Conservation (phyloP, 2,888 invertebrate species). For the Timandra comae region DNA sequence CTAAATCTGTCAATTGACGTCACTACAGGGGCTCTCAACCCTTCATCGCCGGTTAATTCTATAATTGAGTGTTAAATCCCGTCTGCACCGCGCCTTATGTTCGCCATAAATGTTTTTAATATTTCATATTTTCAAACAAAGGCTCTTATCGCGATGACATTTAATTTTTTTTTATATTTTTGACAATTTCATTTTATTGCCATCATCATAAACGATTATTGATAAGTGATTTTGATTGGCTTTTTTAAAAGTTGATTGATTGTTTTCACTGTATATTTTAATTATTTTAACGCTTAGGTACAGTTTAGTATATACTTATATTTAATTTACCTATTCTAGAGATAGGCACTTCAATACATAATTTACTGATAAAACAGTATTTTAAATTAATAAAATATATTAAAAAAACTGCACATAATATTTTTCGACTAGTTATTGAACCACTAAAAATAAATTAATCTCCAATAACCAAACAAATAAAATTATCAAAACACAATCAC, state of each 20-base stretch:
- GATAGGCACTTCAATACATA: no score
- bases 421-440: no score
- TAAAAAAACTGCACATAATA: no score
- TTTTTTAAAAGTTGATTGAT: conserved; percentile 6
- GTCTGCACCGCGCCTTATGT: conserved; percentile 55
- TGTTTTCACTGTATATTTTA: no score
- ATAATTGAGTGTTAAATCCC: conserved; percentile 75
- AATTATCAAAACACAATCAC: conserved; percentile 25
- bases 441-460: no score
- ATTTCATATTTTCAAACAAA: not conserved
- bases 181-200: conserved; percentile 24
- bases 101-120: conserved; percentile 51
- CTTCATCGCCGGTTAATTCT: conserved; percentile 68
- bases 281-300: no score
- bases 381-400: no score
- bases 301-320: no score
- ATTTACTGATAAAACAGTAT: no score
- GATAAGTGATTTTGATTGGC: no score
- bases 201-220: conserved; percentile 24
- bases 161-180: no score
- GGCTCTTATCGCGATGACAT: conserved; percentile 51
- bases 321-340: no score
- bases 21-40: conserved; percentile 55
- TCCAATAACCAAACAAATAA: conserved; percentile 12
- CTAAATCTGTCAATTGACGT: conserved; percentile 38